Evolutionary conservation across 2,113 vertebrate species (phyloP).

Genomic region (Psittacula cyanocephala): DNA sequence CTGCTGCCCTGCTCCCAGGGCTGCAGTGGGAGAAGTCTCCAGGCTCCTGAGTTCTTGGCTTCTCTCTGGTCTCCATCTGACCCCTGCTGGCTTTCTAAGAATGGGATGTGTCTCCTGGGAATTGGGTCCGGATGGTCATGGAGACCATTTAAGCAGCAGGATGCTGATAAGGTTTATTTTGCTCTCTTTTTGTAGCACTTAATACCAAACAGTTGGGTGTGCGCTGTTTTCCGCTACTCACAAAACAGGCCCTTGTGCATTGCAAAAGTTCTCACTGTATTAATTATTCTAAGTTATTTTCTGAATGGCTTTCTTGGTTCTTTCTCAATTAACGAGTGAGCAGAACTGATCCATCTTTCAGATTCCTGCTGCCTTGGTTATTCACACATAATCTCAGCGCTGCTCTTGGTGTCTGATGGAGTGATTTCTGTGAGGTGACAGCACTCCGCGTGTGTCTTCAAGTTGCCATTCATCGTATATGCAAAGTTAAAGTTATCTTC

Average conservation of each 20-base stretch:
- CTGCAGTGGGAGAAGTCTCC: background rate
- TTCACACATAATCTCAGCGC: background rate
- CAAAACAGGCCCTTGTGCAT: background rate
- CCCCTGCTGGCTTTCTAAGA: slow-evolving; percentile 4
- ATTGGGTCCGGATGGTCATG: background rate
- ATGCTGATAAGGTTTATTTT: slow-evolving; percentile 13
- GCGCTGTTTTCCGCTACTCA: background rate
- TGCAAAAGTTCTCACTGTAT: background rate
- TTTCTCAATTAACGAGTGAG: background rate
- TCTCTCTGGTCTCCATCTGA: background rate
- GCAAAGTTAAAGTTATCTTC: background rate
- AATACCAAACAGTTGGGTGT: background rate
- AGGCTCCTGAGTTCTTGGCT: background rate
- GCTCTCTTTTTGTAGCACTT: background rate
- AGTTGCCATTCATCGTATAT: background rate
- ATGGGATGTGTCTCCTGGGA: background rate
- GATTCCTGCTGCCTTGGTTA: background rate
- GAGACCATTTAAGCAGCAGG: background rate
- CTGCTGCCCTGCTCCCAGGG: background rate
- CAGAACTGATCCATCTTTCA: slow-evolving; percentile 4
- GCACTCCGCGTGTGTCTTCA: background rate
- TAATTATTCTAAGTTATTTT: background rate
- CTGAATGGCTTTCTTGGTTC: background rate
- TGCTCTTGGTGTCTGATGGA: background rate
- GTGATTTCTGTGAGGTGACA: slow-evolving; percentile 4